These are phyloP conservation scores for Sinotaia quadrata DNA, from an alignment of 2,888 invertebrate species.

Conservation along the genomic window DNA sequence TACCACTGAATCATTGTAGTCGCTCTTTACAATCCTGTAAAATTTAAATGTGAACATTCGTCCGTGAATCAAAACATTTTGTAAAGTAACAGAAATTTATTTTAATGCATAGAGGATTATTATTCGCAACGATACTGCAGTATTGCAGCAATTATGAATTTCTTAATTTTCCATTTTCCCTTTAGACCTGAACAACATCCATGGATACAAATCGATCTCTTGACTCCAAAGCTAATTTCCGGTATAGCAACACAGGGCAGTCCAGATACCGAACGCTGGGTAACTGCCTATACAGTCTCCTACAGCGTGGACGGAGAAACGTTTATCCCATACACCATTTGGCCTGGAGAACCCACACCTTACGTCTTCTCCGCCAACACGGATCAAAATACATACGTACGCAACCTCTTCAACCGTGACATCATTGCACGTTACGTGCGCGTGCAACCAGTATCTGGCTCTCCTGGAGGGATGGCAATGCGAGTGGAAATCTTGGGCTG, in stretches of 20 bases:
- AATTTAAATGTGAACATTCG: too few relatives aligned
- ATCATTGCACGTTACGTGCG: conserved; percentile 50
- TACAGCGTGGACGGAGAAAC: conserved; percentile 49
- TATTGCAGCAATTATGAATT: too few relatives aligned
- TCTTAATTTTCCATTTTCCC: too few relatives aligned
- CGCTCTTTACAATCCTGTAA: too few relatives aligned
- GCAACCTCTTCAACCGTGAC: conserved; percentile 29
- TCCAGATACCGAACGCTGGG: conserved; percentile 48
- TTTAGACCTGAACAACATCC: too few relatives aligned
- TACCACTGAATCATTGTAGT: too few relatives aligned
- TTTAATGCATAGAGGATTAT: too few relatives aligned
- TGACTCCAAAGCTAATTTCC: conserved; percentile 43
- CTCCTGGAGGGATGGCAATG: conserved; percentile 51
- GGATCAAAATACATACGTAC: conserved; percentile 41
- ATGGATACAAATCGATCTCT: conserved; percentile 58
- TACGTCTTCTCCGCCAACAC: conserved; percentile 74
- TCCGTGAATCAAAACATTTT: too few relatives aligned
- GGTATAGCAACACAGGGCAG: conserved; percentile 57
- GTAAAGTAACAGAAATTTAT: too few relatives aligned
- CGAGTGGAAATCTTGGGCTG: not conserved
- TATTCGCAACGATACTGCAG: too few relatives aligned
- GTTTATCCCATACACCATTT: conserved; percentile 49
- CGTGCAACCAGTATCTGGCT: conserved; percentile 69
- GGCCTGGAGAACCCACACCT: conserved; percentile 26
- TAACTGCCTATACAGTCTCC: conserved; percentile 47